phyloP scores from a whole-genome alignment of 2,888 invertebrate genomes.

The Dicyrtomina minuta region DNA sequence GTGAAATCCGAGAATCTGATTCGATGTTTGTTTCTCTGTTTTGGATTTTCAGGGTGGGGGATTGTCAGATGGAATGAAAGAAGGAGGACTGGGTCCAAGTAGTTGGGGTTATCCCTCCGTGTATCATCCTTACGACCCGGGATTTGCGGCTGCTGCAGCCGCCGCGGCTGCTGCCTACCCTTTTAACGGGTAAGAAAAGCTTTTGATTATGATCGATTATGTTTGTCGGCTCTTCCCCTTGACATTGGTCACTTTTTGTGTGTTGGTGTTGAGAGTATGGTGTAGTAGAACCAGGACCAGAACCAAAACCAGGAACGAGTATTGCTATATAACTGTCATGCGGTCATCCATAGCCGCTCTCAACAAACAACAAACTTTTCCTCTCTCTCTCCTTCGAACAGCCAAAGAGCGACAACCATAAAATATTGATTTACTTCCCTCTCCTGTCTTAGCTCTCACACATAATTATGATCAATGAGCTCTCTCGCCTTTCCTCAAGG shows the following conservation, averaged over 20 bases:
- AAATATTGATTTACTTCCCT: conserved; percentile 5
- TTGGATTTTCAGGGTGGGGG: conserved; percentile 42
- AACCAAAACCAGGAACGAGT: conserved; percentile 4
- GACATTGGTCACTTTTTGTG: conserved; percentile 28
- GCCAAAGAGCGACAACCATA: no score
- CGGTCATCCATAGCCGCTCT: conserved; percentile 40
- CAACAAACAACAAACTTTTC: conserved; percentile 37
- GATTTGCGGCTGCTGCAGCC: conserved; percentile 58
- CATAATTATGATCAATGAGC: conserved; percentile 54
- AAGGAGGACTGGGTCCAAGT: conserved; percentile 69
- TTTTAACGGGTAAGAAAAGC: conserved; percentile 87
- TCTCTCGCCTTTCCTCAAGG: conserved; percentile 36
- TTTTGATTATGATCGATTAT: conserved; percentile 51
- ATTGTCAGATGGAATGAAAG: conserved; percentile 44
- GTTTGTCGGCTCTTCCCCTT: conserved; percentile 24
- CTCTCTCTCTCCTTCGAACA: conserved; percentile 29
- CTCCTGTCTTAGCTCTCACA: conserved; percentile 8
- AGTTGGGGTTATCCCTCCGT: conserved; percentile 89
- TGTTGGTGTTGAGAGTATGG: background rate
- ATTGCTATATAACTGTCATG: conserved; percentile 37
- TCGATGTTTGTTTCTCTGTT: conserved; percentile 16
- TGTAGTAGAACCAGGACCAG: background rate
- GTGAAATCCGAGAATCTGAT: conserved; percentile 1
- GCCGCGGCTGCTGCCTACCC: conserved; percentile 85
- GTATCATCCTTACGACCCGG: conserved; percentile 84